phyloP scores from a whole-genome alignment of 2,113 vertebrate species.

The Castor canadensis region DNA sequence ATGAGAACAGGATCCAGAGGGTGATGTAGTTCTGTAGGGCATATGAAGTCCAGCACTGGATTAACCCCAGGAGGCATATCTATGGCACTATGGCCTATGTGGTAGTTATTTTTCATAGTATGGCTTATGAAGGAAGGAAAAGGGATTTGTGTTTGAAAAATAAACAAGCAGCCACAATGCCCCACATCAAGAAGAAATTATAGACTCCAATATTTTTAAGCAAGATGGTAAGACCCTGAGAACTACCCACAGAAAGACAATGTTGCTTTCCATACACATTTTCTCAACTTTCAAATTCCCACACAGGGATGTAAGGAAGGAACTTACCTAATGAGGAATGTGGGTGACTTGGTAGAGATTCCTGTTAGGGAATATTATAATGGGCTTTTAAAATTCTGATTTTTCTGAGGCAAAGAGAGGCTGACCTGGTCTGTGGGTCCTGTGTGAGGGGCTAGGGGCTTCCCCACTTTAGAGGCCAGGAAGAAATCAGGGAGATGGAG shows the following conservation, averaged over 20 bases:
- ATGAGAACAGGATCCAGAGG: neutral
- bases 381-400: neutral
- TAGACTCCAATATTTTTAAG: neutral
- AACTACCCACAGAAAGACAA: neutral
- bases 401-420: neutral
- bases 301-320: neutral
- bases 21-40: neutral
- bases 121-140: neutral
- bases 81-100: neutral
- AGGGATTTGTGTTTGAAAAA: neutral
- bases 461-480: neutral
- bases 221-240: neutral
- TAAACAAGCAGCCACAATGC: neutral
- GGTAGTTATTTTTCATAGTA: too few relatives aligned
- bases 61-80: neutral
- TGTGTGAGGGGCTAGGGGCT: neutral
- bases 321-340: too few relatives aligned
- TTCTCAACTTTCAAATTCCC: neutral
- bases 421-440: neutral
- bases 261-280: neutral
- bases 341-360: neutral
- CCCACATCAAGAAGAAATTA: neutral
- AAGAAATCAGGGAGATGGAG: neutral
- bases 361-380: neutral
- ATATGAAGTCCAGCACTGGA: neutral